Evolutionary conservation across 2,888 invertebrate species (phyloP), one percentile per base, ranked within the genome.

Genomic region (Cosmopolites sordidus): DNA sequence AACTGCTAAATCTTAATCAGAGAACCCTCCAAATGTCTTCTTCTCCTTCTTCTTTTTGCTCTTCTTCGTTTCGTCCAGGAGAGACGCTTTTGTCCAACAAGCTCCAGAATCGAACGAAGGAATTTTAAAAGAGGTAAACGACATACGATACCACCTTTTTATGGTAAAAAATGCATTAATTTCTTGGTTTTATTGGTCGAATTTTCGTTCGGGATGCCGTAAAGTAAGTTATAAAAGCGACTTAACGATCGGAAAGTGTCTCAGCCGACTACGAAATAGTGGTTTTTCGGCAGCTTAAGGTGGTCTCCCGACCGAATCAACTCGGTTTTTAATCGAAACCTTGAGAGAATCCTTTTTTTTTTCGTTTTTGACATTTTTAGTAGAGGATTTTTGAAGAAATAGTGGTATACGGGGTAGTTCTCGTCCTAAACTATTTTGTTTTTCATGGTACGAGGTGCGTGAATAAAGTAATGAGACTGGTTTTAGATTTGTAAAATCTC

Each of bases 101-200:
- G 52, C 9, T 44, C 49, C 52, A 49, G 46, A 52, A 56, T 44
- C 56, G 49, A 49, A 48, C 38, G 33, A 46, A 52, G 49, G 56
- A 56, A 57, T 57, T 57, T 57, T 57, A 51, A 54, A 54, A 49
- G 54, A 58, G 54, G 58, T 58, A 58, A 58, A 58, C 58, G 58
- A 58, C 58, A 55, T 52, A 55, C 45, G 58, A 58, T 58, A 58
- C 48, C 58, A 50, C 56, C 53, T 58, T 56, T 58, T 56, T 55
- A 56, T 56, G 58, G 53, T 57, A 51, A 63, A 64, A 64, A 66
- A 64, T 64, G 63, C 65, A 66, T 67, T 65, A 66, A 64, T 62
- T 62, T 61, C 63, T 65, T 65, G 64, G 59, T 65, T 66, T 67
- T 66, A 66, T 66, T 65, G 61, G 54, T 6, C 48, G 27, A 54